These are phyloP conservation scores for Agrotis puta DNA, from an alignment of 2,888 invertebrate species.

Conservation along the genomic window DNA sequence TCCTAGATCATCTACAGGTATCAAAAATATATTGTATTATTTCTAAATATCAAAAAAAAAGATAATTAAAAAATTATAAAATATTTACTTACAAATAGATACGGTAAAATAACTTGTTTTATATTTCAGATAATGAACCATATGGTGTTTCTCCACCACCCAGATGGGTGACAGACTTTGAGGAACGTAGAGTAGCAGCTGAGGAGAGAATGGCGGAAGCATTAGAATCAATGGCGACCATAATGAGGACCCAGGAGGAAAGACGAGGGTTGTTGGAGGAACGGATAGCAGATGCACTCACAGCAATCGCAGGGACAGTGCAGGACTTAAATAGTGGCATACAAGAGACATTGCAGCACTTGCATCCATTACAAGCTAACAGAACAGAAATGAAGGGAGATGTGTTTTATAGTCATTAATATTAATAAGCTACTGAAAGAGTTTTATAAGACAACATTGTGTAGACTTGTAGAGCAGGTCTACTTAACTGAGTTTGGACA, in stretches of 20 bases:
- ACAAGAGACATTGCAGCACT: slow-evolving; percentile 79
- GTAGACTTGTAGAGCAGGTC: slow-evolving; percentile 3
- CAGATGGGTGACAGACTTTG: slow-evolving; percentile 83
- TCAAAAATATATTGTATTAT: background rate
- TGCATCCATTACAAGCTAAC: slow-evolving; percentile 72
- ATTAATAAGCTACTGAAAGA: background rate
- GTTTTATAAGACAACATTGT: background rate
- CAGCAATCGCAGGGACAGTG: slow-evolving; percentile 79
- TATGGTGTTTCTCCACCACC: slow-evolving; percentile 79
- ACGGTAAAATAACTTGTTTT: background rate
- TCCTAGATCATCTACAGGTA: slow-evolving; percentile 56
- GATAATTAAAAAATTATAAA: no score
- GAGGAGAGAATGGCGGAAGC: slow-evolving; percentile 85
- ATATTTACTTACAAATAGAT: no score
- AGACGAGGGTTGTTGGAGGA: slow-evolving; percentile 77
- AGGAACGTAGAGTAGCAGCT: slow-evolving; percentile 82
- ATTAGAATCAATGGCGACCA: slow-evolving; percentile 78
- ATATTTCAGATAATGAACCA: slow-evolving; percentile 74
- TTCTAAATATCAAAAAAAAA: no score
- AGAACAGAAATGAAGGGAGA: slow-evolving; percentile 75
- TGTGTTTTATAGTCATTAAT: slow-evolving; percentile 66
- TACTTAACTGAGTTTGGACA: slow-evolving; percentile 4
- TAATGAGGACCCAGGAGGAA: slow-evolving; percentile 80
- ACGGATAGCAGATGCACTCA: slow-evolving; percentile 78
- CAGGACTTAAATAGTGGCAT: slow-evolving; percentile 82